Conservation (phyloP, 2,888 invertebrate genomes). For the Metallyticus violacea region DNA sequence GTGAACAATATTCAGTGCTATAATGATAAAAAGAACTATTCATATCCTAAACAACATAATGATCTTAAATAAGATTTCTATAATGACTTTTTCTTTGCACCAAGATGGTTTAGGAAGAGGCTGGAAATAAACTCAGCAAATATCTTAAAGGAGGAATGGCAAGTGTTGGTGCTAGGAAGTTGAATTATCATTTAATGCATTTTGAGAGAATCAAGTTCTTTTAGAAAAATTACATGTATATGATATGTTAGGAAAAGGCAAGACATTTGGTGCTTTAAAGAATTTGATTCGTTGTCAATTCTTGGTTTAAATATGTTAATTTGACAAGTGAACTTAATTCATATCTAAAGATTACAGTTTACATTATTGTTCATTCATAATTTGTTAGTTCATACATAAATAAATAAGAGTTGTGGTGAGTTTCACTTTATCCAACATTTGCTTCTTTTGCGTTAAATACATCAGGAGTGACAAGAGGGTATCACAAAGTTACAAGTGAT, state of each 20-base stretch:
- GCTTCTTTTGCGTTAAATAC: not conserved
- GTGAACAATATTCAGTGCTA: not conserved
- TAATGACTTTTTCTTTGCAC: not conserved
- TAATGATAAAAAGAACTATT: not conserved
- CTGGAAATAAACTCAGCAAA: not conserved
- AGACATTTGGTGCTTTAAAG: not conserved
- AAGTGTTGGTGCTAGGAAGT: not conserved
- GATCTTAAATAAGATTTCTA: not conserved
- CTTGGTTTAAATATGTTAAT: not conserved
- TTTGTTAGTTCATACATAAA: not conserved
- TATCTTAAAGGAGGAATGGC: not conserved
- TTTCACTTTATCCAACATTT: not conserved
- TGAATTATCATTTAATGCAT: too few species aligned
- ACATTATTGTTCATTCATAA: not conserved
- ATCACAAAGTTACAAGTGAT: not conserved
- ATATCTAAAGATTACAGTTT: not conserved
- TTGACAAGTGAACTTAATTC: not conserved
- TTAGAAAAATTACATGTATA: not conserved
- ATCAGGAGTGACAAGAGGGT: not conserved
- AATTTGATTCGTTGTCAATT: too few species aligned
- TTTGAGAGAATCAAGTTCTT: not conserved
- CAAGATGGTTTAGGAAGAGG: not conserved
- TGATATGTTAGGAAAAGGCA: too few species aligned
- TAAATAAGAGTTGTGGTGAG: not conserved
- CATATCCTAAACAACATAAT: not conserved